Percentiles rank a stretch among this genome's conserved stretches.
These are phyloP conservation scores for Allolobophora icterica DNA, from an alignment of 2,888 invertebrate genomes.

Conservation along the genomic window DNA sequence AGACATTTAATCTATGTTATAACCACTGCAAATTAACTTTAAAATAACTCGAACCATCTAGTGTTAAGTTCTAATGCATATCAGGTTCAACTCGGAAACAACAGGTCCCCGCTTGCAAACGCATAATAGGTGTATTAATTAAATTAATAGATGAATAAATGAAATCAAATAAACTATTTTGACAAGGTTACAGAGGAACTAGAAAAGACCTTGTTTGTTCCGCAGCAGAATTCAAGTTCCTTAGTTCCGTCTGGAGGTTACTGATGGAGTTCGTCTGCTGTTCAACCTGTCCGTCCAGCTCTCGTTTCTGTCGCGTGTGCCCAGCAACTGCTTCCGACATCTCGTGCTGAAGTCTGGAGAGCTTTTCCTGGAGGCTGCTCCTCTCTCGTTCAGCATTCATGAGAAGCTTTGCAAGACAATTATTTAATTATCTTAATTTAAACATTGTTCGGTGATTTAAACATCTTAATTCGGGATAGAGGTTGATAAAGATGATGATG, in stretches of 20 bases:
- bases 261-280: slow-evolving; percentile 80
- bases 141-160: background rate
- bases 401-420: slow-evolving; percentile 53
- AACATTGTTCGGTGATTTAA: background rate
- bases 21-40: too few species aligned
- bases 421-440: slow-evolving; percentile 58
- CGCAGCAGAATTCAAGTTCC: slow-evolving; percentile 75
- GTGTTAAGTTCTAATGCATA: too few species aligned
- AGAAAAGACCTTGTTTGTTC: slow-evolving; percentile 63
- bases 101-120: too few species aligned
- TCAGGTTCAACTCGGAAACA: too few species aligned
- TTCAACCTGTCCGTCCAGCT: slow-evolving; percentile 78
- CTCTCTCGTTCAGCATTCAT: slow-evolving; percentile 87
- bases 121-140: background rate
- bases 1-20: too few species aligned
- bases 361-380: slow-evolving; percentile 82
- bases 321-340: slow-evolving; percentile 71
- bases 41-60: too few species aligned
- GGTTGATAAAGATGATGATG: background rate
- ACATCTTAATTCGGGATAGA: background rate
- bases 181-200: background rate
- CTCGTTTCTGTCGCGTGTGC: slow-evolving; percentile 79
- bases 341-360: slow-evolving; percentile 78
- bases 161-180: background rate
- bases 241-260: slow-evolving; percentile 82